These are phyloP conservation scores for Luperina testacea DNA, from an alignment of 2,888 invertebrate species.

Conservation along the genomic window DNA sequence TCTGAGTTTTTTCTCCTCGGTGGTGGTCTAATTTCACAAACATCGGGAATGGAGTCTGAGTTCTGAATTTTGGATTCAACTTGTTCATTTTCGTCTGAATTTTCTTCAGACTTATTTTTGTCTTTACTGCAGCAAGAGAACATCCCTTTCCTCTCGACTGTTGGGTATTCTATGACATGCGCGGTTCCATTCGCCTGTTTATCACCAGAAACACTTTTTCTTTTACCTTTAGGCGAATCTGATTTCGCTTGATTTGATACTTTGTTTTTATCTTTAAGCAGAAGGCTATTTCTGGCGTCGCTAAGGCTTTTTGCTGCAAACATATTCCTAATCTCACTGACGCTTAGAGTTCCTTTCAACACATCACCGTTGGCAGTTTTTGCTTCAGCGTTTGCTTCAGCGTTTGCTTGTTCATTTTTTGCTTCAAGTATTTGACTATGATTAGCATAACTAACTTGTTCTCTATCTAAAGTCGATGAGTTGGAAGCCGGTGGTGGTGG, in stretches of 20 bases:
- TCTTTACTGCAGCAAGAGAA: conserved; percentile 93
- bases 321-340: conserved; percentile 89
- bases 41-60: conserved; percentile 86
- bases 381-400: conserved; percentile 75
- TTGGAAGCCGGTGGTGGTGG: conserved; percentile 92
- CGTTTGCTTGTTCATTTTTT: conserved; percentile 73
- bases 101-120: conserved; percentile 89
- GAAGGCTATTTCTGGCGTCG: conserved; percentile 88
- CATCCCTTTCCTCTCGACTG: conserved; percentile 93
- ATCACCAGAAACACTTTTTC: conserved; percentile 83
- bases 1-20: conserved; percentile 91
- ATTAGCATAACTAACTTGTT: conserved; percentile 82
- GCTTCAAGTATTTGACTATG: conserved; percentile 81
- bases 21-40: conserved; percentile 91
- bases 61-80: conserved; percentile 80
- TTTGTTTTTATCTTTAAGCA: conserved; percentile 87
- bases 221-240: conserved; percentile 86
- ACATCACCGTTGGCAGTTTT: conserved; percentile 86
- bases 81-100: conserved; percentile 84
- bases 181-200: conserved; percentile 85
- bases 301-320: conserved; percentile 87
- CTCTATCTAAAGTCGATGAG: conserved; percentile 86
- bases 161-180: conserved; percentile 93
- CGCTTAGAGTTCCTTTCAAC: conserved; percentile 90
- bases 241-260: conserved; percentile 77